Percentiles rank a stretch among this genome's conserved stretches.
These are phyloP conservation scores for Antechinus flavipes DNA, from an alignment of 2,113 vertebrate species.

Conservation along the genomic window DNA sequence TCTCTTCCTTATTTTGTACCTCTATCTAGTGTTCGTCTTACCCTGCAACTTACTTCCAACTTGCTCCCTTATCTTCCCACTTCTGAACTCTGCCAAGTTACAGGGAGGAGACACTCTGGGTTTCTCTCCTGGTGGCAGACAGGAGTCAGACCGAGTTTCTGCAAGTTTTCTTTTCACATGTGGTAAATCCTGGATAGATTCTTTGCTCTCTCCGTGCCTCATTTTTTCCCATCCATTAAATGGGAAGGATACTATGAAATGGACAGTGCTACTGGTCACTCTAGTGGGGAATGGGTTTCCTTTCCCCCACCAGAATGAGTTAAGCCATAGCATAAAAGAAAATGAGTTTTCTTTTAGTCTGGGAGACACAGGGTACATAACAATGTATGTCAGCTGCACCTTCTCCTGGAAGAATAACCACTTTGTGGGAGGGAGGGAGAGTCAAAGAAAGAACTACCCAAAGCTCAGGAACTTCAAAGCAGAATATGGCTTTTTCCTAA, in stretches of 20 bases:
- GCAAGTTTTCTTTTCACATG: neutral
- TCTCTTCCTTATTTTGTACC: neutral
- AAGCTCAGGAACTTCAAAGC: neutral
- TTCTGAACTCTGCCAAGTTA: neutral
- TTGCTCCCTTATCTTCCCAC: neutral
- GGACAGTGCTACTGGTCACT: neutral
- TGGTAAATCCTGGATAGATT: neutral
- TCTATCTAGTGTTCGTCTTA: neutral
- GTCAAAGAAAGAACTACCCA: neutral
- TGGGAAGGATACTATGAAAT: neutral
- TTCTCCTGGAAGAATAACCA: neutral
- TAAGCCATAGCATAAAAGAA: neutral
- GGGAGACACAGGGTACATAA: neutral
- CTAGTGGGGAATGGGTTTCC: neutral
- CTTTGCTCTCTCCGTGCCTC: neutral
- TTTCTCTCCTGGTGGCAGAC: neutral
- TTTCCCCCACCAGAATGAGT: neutral
- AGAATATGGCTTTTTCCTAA: neutral
- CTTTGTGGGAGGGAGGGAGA: neutral
- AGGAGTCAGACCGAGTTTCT: neutral
- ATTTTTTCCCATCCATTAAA: neutral
- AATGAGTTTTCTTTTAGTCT: neutral
- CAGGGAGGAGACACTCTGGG: neutral
- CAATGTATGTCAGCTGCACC: neutral
- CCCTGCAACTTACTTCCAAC: neutral